Evolutionary conservation across 2,888 invertebrate species (phyloP).

Genomic region (Heliconius aoede): DNA sequence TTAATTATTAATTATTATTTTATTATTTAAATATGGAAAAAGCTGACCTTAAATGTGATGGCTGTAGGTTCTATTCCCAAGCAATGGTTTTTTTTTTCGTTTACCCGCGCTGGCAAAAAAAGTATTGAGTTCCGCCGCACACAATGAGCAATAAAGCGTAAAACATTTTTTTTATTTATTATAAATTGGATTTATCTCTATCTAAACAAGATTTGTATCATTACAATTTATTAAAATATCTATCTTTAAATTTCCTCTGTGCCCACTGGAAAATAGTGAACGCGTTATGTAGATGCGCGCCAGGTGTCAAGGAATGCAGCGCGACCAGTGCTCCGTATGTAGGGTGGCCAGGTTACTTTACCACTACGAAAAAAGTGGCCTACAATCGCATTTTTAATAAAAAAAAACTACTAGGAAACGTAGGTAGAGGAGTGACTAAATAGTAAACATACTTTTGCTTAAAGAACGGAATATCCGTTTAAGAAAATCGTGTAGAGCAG

Average conservation of each 20-base stretch:
- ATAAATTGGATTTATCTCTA: too few species aligned
- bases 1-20: too few species aligned
- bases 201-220: not conserved
- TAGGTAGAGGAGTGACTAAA: not conserved
- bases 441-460: not conserved
- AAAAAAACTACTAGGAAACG: slow-evolving; percentile 10
- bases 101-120: too few species aligned
- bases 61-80: too few species aligned
- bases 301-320: slow-evolving; percentile 68
- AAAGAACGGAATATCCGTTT: not conserved
- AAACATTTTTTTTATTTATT: too few species aligned
- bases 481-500: not conserved
- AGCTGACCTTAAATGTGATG: not conserved
- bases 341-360: slow-evolving; percentile 42
- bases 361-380: slow-evolving; percentile 23
- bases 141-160: too few species aligned
- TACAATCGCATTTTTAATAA: slow-evolving; percentile 4
- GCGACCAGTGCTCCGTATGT: slow-evolving; percentile 51
- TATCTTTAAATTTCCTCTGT: slow-evolving; percentile 37
- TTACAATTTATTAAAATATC: not conserved
- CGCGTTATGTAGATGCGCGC: slow-evolving; percentile 50
- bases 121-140: too few species aligned
- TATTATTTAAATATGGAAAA: too few species aligned
- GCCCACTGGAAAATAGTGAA: slow-evolving; percentile 44
- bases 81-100: too few species aligned